Percentiles rank a stretch among this genome's conserved stretches.
phyloP scores from a whole-genome alignment of 2,113 vertebrate species.

The Sakesphorus luctuosus region DNA sequence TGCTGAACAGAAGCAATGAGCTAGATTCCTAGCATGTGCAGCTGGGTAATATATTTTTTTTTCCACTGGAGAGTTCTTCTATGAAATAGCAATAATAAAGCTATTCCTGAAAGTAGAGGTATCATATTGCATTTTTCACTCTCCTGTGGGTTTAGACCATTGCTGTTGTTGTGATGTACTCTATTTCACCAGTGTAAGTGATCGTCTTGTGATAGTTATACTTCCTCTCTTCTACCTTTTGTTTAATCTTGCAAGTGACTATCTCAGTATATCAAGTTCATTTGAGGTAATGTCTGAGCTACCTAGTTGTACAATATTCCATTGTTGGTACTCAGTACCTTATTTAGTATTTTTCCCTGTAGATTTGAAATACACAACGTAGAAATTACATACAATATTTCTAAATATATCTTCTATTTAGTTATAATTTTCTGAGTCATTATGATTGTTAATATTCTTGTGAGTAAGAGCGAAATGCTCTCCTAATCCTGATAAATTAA shows the following conservation, averaged over 20 bases:
- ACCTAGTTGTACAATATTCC: not conserved
- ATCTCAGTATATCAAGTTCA: not conserved
- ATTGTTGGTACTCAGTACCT: not conserved
- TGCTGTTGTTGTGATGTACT: not conserved
- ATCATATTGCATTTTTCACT: accelerated
- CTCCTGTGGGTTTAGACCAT: not conserved
- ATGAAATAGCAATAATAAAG: not conserved
- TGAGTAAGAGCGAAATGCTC: constrained; percentile 22
- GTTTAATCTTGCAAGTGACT: not conserved
- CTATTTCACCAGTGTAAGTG: not conserved
- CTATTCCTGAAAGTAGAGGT: not conserved
- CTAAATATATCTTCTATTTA: constrained; percentile 27
- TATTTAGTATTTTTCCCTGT: constrained; percentile 5
- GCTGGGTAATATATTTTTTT: not conserved
- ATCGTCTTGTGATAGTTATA: not conserved
- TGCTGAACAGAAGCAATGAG: not conserved
- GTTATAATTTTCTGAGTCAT: constrained; percentile 9
- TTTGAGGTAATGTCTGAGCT: constrained; percentile 7
- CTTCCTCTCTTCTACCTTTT: not conserved
- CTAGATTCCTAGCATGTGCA: not conserved
- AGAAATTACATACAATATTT: constrained; percentile 22
- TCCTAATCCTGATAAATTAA: constrained; percentile 24
- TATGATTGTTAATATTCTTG: not conserved
- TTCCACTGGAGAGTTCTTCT: not conserved
- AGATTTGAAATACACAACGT: constrained; percentile 20